phyloP scores from a whole-genome alignment of 2,888 invertebrate genomes.

The Deroplatys truncata region DNA sequence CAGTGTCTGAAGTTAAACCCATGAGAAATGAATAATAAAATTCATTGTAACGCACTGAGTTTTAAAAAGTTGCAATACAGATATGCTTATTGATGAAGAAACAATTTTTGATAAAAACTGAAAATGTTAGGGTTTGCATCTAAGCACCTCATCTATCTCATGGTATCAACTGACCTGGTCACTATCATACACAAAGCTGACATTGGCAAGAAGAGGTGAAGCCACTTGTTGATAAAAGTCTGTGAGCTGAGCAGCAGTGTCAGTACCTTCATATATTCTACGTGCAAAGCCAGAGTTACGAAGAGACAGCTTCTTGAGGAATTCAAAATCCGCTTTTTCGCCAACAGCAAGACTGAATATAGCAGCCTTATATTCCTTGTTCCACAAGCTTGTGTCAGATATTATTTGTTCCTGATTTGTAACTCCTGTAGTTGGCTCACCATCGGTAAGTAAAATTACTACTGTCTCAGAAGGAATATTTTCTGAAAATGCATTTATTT shows the following conservation, averaged over 20 bases:
- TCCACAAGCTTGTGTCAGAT: constrained; percentile 50
- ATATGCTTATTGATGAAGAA: too few relatives aligned
- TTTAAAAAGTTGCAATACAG: too few relatives aligned
- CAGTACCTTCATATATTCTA: constrained; percentile 68
- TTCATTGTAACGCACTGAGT: too few relatives aligned
- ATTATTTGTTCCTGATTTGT: constrained; percentile 52
- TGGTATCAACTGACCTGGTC: constrained; percentile 45
- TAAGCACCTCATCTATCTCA: not conserved
- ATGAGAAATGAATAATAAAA: too few relatives aligned
- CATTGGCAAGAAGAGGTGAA: constrained; percentile 61
- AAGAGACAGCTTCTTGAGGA: constrained; percentile 60
- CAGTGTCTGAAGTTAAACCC: too few relatives aligned
- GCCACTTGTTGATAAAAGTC: constrained; percentile 66
- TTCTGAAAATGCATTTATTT: constrained; percentile 25
- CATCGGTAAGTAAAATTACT: constrained; percentile 63
- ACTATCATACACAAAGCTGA: constrained; percentile 59
- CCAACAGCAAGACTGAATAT: constrained; percentile 69
- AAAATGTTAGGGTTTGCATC: too few relatives aligned
- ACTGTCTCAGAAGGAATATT: constrained; percentile 50
- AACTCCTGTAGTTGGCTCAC: constrained; percentile 59
- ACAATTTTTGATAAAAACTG: too few relatives aligned
- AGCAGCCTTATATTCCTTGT: constrained; percentile 44
- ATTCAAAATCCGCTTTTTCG: constrained; percentile 60
- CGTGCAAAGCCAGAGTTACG: constrained; percentile 64
- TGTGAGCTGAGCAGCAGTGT: constrained; percentile 61